A percentile compares a stretch with the other conserved stretches of the same genome.
These are phyloP conservation scores for Ploceus nigricollis DNA, from an alignment of 2,113 vertebrate species.

Conservation along the genomic window DNA sequence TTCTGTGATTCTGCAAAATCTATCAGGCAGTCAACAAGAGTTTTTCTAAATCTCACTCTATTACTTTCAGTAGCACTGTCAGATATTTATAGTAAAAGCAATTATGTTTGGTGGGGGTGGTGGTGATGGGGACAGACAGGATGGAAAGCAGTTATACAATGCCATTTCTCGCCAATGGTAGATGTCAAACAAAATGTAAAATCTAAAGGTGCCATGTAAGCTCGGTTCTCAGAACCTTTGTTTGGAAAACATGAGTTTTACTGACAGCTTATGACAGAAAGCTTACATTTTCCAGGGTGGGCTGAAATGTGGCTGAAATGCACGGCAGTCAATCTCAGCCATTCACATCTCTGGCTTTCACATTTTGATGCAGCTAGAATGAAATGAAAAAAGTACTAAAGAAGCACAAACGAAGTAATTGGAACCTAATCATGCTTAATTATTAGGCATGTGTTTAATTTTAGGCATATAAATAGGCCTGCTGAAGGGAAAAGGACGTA, in stretches of 20 bases:
- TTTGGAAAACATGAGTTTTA: conserved; percentile 15
- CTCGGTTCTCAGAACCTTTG: conserved; percentile 17
- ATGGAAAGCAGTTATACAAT: conserved; percentile 21
- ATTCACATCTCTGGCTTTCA: conserved; percentile 15
- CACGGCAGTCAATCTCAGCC: conserved; percentile 17
- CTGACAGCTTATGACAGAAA: conserved; percentile 23
- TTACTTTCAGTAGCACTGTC: conserved; percentile 15
- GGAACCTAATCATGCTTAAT: conserved; percentile 39
- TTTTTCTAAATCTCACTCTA: conserved; percentile 9
- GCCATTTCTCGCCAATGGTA: conserved; percentile 9
- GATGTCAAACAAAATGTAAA: conserved; percentile 56
- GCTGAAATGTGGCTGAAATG: conserved; percentile 24
- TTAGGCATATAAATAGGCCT: conserved; percentile 38
- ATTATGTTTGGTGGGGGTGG: conserved; percentile 36
- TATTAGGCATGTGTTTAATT: conserved; percentile 53
- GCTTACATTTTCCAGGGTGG: conserved; percentile 4
- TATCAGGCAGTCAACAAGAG: background rate
- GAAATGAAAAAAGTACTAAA: background rate
- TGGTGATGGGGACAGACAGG: conserved; percentile 22
- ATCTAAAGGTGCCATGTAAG: conserved; percentile 24
- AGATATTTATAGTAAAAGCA: conserved; percentile 53
- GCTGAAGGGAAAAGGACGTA: conserved; percentile 34
- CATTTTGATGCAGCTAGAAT: background rate
- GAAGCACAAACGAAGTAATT: conserved; percentile 31
- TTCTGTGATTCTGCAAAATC: background rate